These are phyloP conservation scores for Eutolmus rufibarbis DNA, from an alignment of 2,888 invertebrate genomes.

Conservation along the genomic window DNA sequence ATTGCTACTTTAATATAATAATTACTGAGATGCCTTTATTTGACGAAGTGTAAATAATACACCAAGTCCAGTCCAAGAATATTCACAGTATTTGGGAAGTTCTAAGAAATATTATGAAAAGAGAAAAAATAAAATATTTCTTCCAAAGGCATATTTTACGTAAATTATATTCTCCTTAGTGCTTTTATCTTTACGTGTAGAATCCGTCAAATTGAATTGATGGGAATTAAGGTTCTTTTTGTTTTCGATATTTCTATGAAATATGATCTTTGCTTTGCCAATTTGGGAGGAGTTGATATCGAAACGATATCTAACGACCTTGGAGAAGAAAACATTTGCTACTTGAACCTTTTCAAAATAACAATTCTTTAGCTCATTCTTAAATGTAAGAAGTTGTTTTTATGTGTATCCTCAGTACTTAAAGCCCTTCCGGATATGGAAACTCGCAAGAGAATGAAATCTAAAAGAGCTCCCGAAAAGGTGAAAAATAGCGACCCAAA, in stretches of 20 bases:
- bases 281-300: too few relatives aligned
- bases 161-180: neutral
- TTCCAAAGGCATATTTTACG: neutral
- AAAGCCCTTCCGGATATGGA: neutral
- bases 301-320: too few relatives aligned
- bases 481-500: neutral
- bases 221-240: neutral
- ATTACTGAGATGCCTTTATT: neutral
- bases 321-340: too few relatives aligned
- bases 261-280: neutral
- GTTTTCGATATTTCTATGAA: neutral
- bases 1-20: neutral
- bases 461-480: neutral
- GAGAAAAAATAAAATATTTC: neutral
- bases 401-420: neutral
- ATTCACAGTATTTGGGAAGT: neutral
- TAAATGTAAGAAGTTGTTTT: neutral
- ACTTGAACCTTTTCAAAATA: too few relatives aligned
- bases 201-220: neutral
- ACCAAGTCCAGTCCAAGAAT: too few relatives aligned
- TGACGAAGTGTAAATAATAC: neutral
- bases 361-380: too few relatives aligned
- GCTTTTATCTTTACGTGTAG: neutral
- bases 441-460: neutral
- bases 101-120: neutral